Evolutionary conservation across 2,888 invertebrate genomes (phyloP).

Genomic region (Hypomecis atomaria): DNA sequence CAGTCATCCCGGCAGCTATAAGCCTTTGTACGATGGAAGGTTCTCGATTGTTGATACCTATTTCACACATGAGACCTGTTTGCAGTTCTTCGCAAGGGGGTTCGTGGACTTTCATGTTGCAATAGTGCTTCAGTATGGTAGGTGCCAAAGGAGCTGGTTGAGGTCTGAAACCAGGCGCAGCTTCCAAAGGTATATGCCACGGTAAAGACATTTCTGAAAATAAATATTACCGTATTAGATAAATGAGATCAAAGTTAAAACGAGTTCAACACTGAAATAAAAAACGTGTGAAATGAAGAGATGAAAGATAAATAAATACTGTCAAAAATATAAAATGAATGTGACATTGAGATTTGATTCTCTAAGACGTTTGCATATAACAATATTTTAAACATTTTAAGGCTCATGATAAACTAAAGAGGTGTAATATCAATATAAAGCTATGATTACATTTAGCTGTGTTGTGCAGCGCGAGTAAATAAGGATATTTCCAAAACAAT

Average conservation of each 20-base stretch:
- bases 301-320: too few species aligned
- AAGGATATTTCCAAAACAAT: too few species aligned
- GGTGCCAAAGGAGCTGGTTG: constrained; percentile 51
- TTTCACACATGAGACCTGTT: constrained; percentile 78
- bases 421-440: too few species aligned
- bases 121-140: constrained; percentile 68
- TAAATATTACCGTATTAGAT: neutral
- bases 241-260: neutral
- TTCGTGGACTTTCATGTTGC: constrained; percentile 66
- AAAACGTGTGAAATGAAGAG: neutral
- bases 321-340: too few species aligned
- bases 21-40: constrained; percentile 72
- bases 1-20: constrained; percentile 77
- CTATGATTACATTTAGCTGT: too few species aligned
- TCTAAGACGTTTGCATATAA: too few species aligned
- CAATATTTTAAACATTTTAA: too few species aligned
- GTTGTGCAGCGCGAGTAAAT: too few species aligned
- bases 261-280: neutral
- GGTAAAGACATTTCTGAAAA: constrained; percentile 65
- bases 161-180: constrained; percentile 53
- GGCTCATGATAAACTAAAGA: too few species aligned
- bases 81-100: constrained; percentile 74
- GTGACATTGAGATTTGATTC: too few species aligned
- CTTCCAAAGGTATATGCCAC: constrained; percentile 76
- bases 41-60: constrained; percentile 68